These are phyloP conservation scores for Maniola jurtina DNA, from an alignment of 1,140 invertebrate species.

Conservation along the genomic window DNA sequence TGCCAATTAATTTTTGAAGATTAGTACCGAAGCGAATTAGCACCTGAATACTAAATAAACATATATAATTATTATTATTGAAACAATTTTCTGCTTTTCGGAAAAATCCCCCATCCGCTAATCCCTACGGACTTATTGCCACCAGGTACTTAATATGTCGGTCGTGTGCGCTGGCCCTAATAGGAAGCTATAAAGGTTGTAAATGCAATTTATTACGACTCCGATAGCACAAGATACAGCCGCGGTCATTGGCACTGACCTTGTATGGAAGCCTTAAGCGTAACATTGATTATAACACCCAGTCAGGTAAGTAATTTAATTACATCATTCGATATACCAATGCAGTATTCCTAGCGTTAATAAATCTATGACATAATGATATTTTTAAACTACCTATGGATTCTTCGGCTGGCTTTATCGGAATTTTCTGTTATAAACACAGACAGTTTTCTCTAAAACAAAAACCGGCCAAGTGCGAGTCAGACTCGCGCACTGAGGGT, in stretches of 20 bases:
- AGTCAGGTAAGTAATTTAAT: slow-evolving; percentile 23
- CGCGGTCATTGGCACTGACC: slow-evolving; percentile 60
- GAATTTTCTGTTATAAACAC: too few species aligned
- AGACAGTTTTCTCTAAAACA: too few species aligned
- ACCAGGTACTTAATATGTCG: neutral
- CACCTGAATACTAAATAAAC: too few species aligned
- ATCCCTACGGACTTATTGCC: neutral
- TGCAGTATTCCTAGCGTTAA: neutral
- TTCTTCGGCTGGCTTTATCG: neutral
- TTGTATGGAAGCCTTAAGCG: slow-evolving; percentile 41
- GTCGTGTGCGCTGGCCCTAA: neutral
- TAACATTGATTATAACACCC: slow-evolving; percentile 27
- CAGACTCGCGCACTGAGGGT: too few species aligned
- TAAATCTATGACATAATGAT: neutral
- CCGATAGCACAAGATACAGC: slow-evolving; percentile 17
- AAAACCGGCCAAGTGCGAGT: too few species aligned
- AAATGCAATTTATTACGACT: slow-evolving; percentile 14
- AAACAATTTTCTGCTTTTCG: too few species aligned
- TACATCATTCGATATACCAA: slow-evolving; percentile 26
- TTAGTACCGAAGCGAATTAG: too few species aligned
- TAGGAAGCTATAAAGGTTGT: slow-evolving; percentile 12
- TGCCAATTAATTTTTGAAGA: too few species aligned
- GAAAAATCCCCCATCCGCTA: neutral
- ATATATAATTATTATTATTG: too few species aligned
- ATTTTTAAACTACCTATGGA: neutral